Conservation (phyloP, 2,113 vertebrate genomes). For the Aegypius monachus region DNA sequence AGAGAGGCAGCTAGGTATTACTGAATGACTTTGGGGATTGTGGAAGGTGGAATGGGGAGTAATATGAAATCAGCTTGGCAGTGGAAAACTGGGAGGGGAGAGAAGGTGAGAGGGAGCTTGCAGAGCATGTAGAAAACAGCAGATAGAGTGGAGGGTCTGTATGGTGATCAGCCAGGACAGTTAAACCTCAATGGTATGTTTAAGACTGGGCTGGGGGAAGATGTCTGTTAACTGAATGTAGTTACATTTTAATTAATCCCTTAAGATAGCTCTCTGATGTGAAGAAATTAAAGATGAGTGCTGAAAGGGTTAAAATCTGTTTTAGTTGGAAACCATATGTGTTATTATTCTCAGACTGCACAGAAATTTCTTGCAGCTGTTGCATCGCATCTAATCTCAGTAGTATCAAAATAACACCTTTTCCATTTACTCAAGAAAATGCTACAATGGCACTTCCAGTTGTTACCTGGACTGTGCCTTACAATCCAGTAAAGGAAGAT, state of each 20-base stretch:
- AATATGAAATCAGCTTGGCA: background rate
- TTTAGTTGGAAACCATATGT: background rate
- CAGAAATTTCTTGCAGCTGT: background rate
- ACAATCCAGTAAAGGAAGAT: background rate
- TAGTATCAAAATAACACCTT: background rate
- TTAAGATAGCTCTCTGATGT: background rate
- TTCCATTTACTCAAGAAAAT: background rate
- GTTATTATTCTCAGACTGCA: background rate
- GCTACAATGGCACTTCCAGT: background rate
- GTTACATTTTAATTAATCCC: background rate
- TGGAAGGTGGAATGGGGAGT: background rate
- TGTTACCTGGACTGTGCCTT: background rate
- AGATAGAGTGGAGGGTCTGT: background rate
- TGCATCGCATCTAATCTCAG: background rate
- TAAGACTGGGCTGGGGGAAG: background rate
- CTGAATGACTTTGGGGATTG: background rate
- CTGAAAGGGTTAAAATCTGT: slow-evolving; percentile 5
- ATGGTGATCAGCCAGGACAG: background rate
- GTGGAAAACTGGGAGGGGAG: background rate
- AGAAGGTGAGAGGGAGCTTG: background rate
- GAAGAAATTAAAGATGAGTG: background rate
- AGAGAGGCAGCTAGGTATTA: background rate
- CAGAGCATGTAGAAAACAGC: background rate
- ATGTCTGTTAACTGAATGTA: background rate
- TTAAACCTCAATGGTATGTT: background rate